phyloP scores from a whole-genome alignment of 2,113 vertebrate species.

The Scatophagus argus region DNA sequence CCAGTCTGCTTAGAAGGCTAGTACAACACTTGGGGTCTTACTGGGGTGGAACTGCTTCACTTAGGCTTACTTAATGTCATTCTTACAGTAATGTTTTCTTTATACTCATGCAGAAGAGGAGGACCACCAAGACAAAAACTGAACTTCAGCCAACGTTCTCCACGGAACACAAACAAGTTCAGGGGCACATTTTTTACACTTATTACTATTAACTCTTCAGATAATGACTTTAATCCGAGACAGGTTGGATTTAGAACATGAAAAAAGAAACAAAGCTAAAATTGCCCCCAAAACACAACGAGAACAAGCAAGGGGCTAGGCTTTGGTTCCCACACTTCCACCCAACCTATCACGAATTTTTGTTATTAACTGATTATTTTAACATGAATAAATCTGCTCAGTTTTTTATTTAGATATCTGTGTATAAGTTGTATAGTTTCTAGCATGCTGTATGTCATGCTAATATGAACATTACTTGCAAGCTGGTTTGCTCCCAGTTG shows the following conservation, averaged over 20 bases:
- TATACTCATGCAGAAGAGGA: constrained; percentile 32
- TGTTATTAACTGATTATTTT: not conserved
- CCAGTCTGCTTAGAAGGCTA: constrained; percentile 56
- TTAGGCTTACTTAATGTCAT: constrained; percentile 57
- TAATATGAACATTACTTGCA: not conserved
- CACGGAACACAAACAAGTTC: constrained; percentile 16
- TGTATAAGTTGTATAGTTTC: constrained; percentile 5
- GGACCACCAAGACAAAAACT: constrained; percentile 36
- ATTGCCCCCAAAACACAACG: not conserved
- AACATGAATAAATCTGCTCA: constrained; percentile 17
- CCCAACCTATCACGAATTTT: not conserved
- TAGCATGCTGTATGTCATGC: not conserved
- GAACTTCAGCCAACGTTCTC: constrained; percentile 22
- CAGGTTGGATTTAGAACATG: not conserved
- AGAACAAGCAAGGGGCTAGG: not conserved
- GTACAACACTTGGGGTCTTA: constrained; percentile 48
- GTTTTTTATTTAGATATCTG: not conserved
- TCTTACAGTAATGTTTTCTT: constrained; percentile 55
- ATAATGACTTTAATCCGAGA: not conserved
- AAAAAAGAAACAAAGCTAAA: not conserved
- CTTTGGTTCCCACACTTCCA: constrained; percentile 14
- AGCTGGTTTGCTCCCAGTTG: not conserved
- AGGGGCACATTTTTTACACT: not conserved
- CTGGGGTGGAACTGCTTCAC: constrained; percentile 31
- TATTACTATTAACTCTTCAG: not conserved